These are phyloP conservation scores for Nicator chloris DNA, from an alignment of 2,113 vertebrate genomes.

Conservation along the genomic window DNA sequence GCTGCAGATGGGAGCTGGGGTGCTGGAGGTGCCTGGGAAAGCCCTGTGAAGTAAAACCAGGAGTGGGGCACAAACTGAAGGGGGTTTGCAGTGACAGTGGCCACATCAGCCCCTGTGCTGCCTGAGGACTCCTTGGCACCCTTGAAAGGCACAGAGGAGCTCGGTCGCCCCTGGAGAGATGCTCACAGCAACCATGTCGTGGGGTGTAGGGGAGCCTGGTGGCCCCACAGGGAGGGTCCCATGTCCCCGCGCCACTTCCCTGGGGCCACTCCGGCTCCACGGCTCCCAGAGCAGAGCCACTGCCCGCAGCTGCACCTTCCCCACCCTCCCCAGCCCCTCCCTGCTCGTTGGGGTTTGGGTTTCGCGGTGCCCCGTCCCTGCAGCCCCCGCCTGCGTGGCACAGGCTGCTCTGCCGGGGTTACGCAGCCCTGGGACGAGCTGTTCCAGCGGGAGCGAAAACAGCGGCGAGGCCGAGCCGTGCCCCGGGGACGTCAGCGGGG, in stretches of 20 bases:
- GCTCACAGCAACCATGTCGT: background rate
- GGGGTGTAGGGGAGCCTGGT: background rate
- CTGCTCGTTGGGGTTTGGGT: background rate
- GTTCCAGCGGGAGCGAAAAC: background rate
- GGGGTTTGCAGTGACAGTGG: background rate
- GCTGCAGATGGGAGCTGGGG: background rate
- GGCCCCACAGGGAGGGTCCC: fast-evolving
- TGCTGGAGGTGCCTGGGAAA: background rate
- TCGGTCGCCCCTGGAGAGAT: fast-evolving
- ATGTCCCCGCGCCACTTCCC: fast-evolving
- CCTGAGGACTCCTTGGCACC: background rate
- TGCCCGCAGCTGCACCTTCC: background rate
- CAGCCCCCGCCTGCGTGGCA: background rate
- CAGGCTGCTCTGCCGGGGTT: background rate
- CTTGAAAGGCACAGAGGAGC: background rate
- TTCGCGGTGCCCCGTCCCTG: background rate
- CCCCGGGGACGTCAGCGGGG: background rate
- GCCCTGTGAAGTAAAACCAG: background rate
- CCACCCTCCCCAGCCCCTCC: background rate
- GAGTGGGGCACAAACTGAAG: background rate
- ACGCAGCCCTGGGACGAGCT: background rate
- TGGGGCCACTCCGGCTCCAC: background rate
- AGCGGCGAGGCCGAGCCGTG: fast-evolving
- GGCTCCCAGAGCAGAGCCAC: background rate
- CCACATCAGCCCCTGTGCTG: background rate